Base-by-base conservation (phyloP, 2,888 invertebrate species). In the Harmothoe impar region DNA sequence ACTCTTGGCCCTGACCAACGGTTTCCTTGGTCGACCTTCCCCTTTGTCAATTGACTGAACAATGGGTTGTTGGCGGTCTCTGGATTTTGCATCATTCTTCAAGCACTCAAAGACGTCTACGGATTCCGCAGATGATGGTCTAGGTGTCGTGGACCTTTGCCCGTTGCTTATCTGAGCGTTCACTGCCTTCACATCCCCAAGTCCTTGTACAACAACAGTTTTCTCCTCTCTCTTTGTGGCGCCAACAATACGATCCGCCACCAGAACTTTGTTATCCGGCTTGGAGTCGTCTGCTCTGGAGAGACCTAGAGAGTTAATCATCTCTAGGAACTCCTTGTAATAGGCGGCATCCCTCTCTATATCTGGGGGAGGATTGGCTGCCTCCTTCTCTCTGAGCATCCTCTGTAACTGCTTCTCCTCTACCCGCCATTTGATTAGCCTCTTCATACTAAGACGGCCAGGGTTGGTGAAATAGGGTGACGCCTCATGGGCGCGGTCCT, bases 291-390 rank as follows among this genome's bases (percentile, higher is more conserved):
- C 84, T n/a, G 84, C 23, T 10, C 51, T 23, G 23, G 84, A 51
- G 1, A 84, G 23, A 17, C 84, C 84, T 1, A 84, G 51, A 23
- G 84, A 33, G 20, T 84, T 84, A 25, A 84, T 33, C 84, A 84
- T 84, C 33, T 84, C 84, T 3, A 84, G 84, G 84, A 84, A 84
- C 43, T 84, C 84, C 43, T 84, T 84, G 20, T 84, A 84, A 51
- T 84, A 84, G 1, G 35, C 43, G 0, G 84, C 33, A 20, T 84
- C 51, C 84, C 84, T 84, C 43, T 35, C 23, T 5, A 84, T 84
- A 43, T 84, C 84, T 33, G 84, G 43, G 5, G 35, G 43, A n/a
- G 84, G 84, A n/a, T 43, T 35, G 25, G 43, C 17, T n/a, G 43
- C 84, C 43, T 84, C 84, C 35, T 84, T 1, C 25, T 84, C 84